A percentile compares a stretch with the other conserved stretches of the same genome.
Conservation (phyloP, 2,113 vertebrate genomes). For the Menura novaehollandiae region DNA sequence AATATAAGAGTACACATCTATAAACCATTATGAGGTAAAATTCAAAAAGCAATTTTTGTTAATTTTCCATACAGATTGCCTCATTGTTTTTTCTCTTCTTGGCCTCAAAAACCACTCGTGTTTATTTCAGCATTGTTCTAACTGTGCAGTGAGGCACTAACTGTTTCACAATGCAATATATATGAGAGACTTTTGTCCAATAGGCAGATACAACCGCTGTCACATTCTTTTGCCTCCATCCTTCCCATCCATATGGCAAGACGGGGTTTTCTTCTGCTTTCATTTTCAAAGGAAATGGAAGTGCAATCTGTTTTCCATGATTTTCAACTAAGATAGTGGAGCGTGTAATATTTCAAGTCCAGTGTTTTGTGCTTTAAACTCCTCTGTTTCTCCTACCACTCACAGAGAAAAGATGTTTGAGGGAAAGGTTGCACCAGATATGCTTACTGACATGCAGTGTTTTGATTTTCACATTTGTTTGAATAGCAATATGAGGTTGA, state of each 20-base stretch:
- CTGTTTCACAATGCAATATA: background rate
- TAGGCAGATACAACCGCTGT: background rate
- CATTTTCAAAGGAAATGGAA: background rate
- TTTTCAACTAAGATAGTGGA: background rate
- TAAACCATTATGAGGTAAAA: background rate
- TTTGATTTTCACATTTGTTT: slow-evolving; percentile 5
- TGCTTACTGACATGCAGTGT: background rate
- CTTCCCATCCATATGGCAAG: background rate
- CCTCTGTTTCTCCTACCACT: background rate
- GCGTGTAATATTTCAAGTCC: background rate
- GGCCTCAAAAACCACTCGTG: rapidly evolving
- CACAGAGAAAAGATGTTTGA: background rate
- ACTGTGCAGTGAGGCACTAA: background rate
- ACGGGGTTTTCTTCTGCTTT: background rate
- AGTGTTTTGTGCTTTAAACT: background rate
- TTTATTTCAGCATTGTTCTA: background rate
- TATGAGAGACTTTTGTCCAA: background rate
- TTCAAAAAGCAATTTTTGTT: background rate
- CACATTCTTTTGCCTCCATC: background rate
- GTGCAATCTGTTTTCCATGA: background rate
- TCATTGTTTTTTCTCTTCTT: background rate
- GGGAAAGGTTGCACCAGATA: background rate
- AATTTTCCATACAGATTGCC: background rate
- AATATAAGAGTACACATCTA: background rate
- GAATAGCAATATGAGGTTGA: background rate